Conservation (phyloP, 2,888 invertebrate species). For the Caenorhabditis drosophilae region DNA sequence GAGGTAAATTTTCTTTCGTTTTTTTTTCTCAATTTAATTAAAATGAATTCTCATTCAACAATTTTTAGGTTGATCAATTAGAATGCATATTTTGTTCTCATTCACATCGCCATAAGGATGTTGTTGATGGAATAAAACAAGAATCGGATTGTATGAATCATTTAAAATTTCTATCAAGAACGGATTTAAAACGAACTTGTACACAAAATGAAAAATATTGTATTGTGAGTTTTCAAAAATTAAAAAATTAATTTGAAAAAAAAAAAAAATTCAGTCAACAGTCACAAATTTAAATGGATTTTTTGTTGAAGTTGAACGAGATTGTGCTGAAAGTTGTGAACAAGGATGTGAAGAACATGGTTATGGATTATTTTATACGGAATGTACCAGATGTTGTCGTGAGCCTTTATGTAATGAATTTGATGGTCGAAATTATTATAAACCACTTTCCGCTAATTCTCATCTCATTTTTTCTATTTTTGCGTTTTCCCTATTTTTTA, state of each 20-base stretch:
- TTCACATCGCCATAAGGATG: slow-evolving; percentile 51
- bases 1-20: no score
- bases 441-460: slow-evolving; percentile 23
- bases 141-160: slow-evolving; percentile 59
- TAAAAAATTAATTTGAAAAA: neutral
- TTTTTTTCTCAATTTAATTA: no score
- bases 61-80: slow-evolving; percentile 11
- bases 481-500: no score
- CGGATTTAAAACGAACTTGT: slow-evolving; percentile 48
- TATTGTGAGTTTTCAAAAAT: slow-evolving; percentile 20
- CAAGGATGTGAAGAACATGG: slow-evolving; percentile 53
- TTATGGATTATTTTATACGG: slow-evolving; percentile 57
- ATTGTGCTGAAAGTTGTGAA: slow-evolving; percentile 56
- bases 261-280: slow-evolving; percentile 45
- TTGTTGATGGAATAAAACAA: slow-evolving; percentile 49
- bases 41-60: no score
- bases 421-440: slow-evolving; percentile 55
- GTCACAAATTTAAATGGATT: slow-evolving; percentile 63
- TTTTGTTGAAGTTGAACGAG: slow-evolving; percentile 59
- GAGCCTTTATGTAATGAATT: slow-evolving; percentile 60
- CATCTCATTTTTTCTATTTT: neutral
- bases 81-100: slow-evolving; percentile 57
- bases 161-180: slow-evolving; percentile 49
- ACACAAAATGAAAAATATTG: slow-evolving; percentile 49
- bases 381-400: slow-evolving; percentile 54